Evolutionary conservation across 2,888 invertebrate genomes (phyloP).

Genomic region (Ariolimax columbianus): DNA sequence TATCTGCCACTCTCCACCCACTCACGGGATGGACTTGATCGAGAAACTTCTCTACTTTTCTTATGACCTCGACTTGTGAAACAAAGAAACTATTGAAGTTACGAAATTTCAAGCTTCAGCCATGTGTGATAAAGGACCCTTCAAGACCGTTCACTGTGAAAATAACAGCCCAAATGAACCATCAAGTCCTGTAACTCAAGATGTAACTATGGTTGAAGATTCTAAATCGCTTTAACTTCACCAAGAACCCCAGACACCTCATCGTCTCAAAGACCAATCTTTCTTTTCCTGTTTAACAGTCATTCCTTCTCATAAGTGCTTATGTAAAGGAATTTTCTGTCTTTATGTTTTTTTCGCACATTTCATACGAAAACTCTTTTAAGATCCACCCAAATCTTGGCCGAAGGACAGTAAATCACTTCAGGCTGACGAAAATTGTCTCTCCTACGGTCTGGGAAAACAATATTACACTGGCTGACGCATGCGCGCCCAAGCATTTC

Average conservation of each 20-base stretch:
- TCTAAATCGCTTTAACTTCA: background rate
- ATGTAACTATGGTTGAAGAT: background rate
- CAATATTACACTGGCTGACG: slow-evolving; percentile 47
- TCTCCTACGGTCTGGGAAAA: slow-evolving; percentile 39
- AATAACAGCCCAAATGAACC: background rate
- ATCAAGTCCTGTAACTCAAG: background rate
- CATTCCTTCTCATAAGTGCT: background rate
- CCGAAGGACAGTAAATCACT: slow-evolving; percentile 29
- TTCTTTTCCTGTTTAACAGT: background rate
- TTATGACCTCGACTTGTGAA: too few species aligned
- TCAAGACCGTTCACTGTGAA: slow-evolving; percentile 1
- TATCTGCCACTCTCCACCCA: too few species aligned
- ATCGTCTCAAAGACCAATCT: background rate
- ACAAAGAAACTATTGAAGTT: too few species aligned
- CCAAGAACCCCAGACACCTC: background rate
- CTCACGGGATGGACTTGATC: too few species aligned
- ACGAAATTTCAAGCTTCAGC: background rate
- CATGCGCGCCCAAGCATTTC: slow-evolving; percentile 46
- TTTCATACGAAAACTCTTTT: slow-evolving; percentile 9
- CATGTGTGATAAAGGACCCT: background rate
- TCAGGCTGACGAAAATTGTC: slow-evolving; percentile 33
- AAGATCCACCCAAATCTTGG: slow-evolving; percentile 4
- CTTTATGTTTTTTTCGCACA: background rate
- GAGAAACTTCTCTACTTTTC: too few species aligned
- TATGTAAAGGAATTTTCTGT: slow-evolving; percentile 8